phyloP scores from a whole-genome alignment of 2,113 vertebrate genomes.

The Anthoscopus minutus region DNA sequence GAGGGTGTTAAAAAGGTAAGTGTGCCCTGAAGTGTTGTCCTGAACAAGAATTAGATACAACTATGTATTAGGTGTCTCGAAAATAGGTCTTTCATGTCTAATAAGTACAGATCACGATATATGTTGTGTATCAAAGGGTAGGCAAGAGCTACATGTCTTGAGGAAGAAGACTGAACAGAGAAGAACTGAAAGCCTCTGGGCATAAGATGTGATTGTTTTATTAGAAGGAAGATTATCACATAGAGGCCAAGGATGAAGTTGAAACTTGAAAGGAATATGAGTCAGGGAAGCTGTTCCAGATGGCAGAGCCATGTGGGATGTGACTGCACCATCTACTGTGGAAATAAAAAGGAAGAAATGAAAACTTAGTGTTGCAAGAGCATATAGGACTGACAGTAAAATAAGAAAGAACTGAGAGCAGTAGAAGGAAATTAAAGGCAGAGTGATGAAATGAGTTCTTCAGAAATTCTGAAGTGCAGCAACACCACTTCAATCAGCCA shows the following conservation, averaged over 20 bases:
- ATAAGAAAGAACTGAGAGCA: background rate
- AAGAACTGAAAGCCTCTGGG: constrained; percentile 16
- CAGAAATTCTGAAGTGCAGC: background rate
- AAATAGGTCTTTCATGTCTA: background rate
- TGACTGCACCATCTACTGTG: constrained; percentile 7
- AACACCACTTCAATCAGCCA: background rate
- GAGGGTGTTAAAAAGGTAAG: background rate
- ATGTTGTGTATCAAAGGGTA: background rate
- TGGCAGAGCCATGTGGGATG: constrained; percentile 26
- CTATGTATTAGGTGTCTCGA: background rate
- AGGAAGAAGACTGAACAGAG: background rate
- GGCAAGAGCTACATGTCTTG: background rate
- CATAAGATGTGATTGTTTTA: background rate
- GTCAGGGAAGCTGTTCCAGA: constrained; percentile 45
- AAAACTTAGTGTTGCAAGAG: background rate
- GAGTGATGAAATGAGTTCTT: background rate
- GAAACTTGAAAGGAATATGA: constrained; percentile 29
- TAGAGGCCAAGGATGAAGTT: constrained; percentile 14
- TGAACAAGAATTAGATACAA: background rate
- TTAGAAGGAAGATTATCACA: constrained; percentile 25
- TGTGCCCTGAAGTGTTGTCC: background rate
- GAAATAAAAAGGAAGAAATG: constrained; percentile 26
- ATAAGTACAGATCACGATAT: background rate
- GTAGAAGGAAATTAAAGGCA: background rate
- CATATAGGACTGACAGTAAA: background rate